Percentiles rank a stretch among this genome's conserved stretches.
Evolutionary conservation across 2,888 invertebrate genomes (phyloP).

Genomic region (Liopterus haemorrhoidalis): DNA sequence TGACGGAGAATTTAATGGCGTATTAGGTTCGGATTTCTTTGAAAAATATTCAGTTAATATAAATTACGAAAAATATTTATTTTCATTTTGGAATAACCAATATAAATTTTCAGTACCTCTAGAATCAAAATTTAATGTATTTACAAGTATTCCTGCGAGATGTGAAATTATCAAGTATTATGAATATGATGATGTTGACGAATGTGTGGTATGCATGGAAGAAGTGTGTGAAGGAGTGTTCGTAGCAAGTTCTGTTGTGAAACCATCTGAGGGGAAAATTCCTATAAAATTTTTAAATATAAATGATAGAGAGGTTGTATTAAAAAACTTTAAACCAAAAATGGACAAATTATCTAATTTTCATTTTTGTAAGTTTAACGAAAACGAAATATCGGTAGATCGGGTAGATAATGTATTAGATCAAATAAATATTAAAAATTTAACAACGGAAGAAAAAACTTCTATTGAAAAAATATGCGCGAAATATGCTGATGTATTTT

Average conservation of each 20-base stretch:
- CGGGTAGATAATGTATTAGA: constrained; percentile 23
- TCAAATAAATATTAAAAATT: constrained; percentile 21
- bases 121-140: neutral
- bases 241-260: constrained; percentile 3
- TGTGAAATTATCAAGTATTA: constrained; percentile 7
- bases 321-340: constrained; percentile 8
- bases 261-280: neutral
- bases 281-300: constrained; percentile 8
- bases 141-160: neutral
- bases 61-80: constrained; percentile 9
- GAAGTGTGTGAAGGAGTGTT: constrained; percentile 10
- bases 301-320: constrained; percentile 2
- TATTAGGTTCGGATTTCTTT: constrained; percentile 18
- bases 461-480: constrained; percentile 24
- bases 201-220: constrained; percentile 2
- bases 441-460: constrained; percentile 24
- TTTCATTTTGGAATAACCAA: neutral
- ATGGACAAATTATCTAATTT: neutral
- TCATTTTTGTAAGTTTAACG: neutral
- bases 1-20: constrained; percentile 5
- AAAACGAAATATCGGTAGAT: constrained; percentile 13
- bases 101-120: neutral
- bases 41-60: constrained; percentile 7
- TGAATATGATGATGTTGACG: neutral
- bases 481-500: constrained; percentile 28